Conservation (phyloP, 1,140 invertebrate genomes). For the Paracyclopina nana region DNA sequence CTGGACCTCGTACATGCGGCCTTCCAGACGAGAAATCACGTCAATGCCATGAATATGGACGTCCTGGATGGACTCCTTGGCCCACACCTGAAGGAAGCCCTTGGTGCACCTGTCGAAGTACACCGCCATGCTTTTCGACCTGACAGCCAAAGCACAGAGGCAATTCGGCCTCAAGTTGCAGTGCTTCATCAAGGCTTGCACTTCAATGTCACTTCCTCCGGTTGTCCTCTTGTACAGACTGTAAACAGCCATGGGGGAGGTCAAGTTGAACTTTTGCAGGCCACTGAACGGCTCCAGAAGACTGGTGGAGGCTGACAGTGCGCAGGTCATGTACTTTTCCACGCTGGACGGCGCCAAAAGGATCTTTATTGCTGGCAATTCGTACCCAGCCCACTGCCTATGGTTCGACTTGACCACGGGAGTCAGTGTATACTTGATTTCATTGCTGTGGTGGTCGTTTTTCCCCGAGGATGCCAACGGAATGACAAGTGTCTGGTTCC, state of each 20-base stretch:
- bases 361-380: not conserved
- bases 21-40: conserved; percentile 6
- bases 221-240: not conserved
- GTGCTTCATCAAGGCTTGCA: not conserved
- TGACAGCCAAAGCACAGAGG: conserved; percentile 6
- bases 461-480: not conserved
- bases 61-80: not conserved
- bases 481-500: not conserved
- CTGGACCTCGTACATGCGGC: conserved; percentile 3
- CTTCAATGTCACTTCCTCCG: conserved; percentile 1
- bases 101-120: conserved; percentile 11
- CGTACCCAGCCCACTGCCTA: not conserved
- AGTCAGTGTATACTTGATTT: not conserved
- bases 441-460: conserved; percentile 8
- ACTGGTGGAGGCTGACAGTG: not conserved
- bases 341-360: too few species aligned
- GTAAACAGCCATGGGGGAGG: not conserved
- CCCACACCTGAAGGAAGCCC: conserved; percentile 2
- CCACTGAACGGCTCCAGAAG: not conserved
- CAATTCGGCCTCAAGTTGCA: conserved; percentile 3
- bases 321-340: not conserved
- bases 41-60: not conserved
- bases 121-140: conserved; percentile 2
- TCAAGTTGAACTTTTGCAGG: not conserved
- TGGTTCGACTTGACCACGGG: not conserved